Conservation (phyloP, 2,797 vertebrate genomes). For the Pseudochaenichthys georgianus region DNA sequence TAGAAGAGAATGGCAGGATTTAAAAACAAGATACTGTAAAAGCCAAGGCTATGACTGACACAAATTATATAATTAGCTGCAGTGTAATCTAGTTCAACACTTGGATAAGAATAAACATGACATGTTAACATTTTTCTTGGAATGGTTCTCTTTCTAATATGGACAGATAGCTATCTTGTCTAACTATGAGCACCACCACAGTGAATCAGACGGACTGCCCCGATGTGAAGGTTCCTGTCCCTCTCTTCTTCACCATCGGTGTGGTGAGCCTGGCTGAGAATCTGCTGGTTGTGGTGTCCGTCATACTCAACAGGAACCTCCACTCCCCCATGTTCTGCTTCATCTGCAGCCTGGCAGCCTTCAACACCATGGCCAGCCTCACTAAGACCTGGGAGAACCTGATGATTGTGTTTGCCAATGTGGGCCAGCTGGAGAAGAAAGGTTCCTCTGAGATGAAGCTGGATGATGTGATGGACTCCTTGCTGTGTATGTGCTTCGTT, state of each 20-base stretch:
- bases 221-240: slow-evolving; percentile 87
- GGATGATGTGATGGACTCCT: slow-evolving; percentile 92
- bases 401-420: slow-evolving; percentile 87
- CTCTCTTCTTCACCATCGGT: slow-evolving; percentile 90
- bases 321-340: slow-evolving; percentile 97
- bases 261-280: slow-evolving; percentile 91
- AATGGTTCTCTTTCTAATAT: background rate
- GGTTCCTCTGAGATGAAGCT: slow-evolving; percentile 85
- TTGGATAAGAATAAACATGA: background rate
- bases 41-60: background rate
- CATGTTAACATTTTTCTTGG: background rate
- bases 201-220: slow-evolving; percentile 85
- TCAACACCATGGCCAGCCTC: slow-evolving; percentile 93
- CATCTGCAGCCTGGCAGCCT: slow-evolving; percentile 95
- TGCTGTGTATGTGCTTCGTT: slow-evolving; percentile 92
- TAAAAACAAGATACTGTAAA: background rate
- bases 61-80: background rate
- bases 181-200: slow-evolving; percentile 51
- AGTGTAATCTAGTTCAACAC: background rate
- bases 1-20: background rate
- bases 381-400: slow-evolving; percentile 93
- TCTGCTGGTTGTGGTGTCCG: slow-evolving; percentile 90
- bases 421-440: slow-evolving; percentile 84
- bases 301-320: slow-evolving; percentile 92
- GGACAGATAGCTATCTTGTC: background rate